Conservation (phyloP, 2,888 invertebrate genomes). For the Prosapia bicincta region DNA sequence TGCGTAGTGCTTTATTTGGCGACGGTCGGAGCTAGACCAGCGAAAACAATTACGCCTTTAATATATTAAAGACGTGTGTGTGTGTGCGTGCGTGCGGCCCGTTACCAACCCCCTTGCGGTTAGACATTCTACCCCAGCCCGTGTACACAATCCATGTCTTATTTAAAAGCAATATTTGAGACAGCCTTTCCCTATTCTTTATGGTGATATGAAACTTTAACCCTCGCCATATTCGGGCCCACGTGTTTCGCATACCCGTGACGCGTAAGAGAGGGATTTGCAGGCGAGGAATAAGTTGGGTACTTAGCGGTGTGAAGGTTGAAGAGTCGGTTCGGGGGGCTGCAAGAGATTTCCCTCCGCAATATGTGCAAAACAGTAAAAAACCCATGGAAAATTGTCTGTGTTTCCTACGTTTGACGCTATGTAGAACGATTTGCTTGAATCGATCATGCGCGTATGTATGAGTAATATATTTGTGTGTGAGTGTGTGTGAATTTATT, state of each 20-base stretch:
- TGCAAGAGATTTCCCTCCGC: no score
- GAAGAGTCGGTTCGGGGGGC: no score
- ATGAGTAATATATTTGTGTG: no score
- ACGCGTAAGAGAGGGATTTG: not conserved
- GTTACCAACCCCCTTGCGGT: not conserved
- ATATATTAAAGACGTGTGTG: not conserved
- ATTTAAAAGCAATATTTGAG: not conserved
- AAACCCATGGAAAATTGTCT: no score
- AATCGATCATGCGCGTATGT: no score
- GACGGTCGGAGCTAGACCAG: not conserved
- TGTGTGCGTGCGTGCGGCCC: not conserved
- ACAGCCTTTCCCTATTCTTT: not conserved
- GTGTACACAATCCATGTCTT: not conserved
- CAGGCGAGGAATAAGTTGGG: not conserved
- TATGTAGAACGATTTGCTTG: no score
- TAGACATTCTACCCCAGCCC: not conserved
- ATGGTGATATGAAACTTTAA: constrained; percentile 7
- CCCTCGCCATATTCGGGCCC: not conserved
- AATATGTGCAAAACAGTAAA: no score
- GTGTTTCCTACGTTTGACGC: no score
- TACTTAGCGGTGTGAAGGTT: no score
- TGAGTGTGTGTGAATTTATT: no score
- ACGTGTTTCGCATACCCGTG: not conserved
- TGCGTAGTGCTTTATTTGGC: not conserved
- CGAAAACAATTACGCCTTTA: not conserved